Conservation (phyloP, 2,797 vertebrate species). For the Trachops cirrhosus region DNA sequence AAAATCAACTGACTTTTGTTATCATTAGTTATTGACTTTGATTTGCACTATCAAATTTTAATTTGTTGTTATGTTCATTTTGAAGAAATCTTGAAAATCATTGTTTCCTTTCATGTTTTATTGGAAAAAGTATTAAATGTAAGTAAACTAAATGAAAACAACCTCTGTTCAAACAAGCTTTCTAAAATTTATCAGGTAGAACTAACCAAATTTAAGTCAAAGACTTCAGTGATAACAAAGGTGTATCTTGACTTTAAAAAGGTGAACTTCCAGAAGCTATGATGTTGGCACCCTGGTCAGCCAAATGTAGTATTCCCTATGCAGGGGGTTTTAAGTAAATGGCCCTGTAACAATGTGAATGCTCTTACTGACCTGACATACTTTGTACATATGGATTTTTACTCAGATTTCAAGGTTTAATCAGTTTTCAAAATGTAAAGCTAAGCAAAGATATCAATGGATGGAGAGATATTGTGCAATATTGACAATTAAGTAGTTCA, state of each 20-base stretch:
- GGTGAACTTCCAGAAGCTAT: background rate
- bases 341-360: background rate
- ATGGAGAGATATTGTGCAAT: background rate
- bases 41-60: slow-evolving; percentile 1
- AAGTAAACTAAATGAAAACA: slow-evolving; percentile 3
- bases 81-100: background rate
- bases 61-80: background rate
- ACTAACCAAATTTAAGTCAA: background rate
- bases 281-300: background rate
- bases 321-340: background rate
- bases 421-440: background rate
- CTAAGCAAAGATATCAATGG: background rate
- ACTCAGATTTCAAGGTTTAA: too few relatives aligned
- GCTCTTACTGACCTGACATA: too few relatives aligned
- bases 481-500: background rate
- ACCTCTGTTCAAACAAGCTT: background rate
- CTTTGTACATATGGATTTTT: too few relatives aligned
- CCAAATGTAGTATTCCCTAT: background rate
- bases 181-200: background rate
- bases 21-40: background rate
- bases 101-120: background rate
- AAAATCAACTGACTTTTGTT: background rate
- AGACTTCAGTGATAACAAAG: background rate
- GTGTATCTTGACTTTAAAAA: background rate
- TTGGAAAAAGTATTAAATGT: background rate